Conservation (phyloP, 2,113 vertebrate genomes). For the Antechinus flavipes region DNA sequence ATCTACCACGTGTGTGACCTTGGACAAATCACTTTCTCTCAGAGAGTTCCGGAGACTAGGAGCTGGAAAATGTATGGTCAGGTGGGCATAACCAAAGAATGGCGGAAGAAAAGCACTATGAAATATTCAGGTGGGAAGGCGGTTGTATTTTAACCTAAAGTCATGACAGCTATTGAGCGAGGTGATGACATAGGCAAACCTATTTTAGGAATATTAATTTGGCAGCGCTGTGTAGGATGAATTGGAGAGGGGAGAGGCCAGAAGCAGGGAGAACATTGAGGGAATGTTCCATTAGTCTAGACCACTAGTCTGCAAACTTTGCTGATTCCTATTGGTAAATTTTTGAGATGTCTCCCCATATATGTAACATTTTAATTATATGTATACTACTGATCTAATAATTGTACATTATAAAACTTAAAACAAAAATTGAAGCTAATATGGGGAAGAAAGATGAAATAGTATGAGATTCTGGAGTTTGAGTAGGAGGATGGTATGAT, state of each 20-base stretch:
- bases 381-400: neutral
- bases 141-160: neutral
- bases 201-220: neutral
- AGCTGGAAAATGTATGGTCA: neutral
- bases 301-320: neutral
- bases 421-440: neutral
- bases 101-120: too few species aligned
- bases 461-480: neutral
- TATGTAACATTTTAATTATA: neutral
- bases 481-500: neutral
- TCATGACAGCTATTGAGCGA: neutral
- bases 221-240: neutral
- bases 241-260: neutral
- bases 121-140: neutral
- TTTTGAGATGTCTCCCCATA: neutral
- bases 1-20: neutral
- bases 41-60: slow-evolving; percentile 3
- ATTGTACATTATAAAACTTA: neutral
- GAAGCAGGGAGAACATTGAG: neutral
- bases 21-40: neutral
- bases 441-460: neutral
- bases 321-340: neutral
- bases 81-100: neutral
- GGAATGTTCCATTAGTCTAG: neutral
- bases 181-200: neutral